Evolutionary conservation across 92 coral and sea anemone genomes (phyloP).

Genomic region (Zoanthus sansibaricus): DNA sequence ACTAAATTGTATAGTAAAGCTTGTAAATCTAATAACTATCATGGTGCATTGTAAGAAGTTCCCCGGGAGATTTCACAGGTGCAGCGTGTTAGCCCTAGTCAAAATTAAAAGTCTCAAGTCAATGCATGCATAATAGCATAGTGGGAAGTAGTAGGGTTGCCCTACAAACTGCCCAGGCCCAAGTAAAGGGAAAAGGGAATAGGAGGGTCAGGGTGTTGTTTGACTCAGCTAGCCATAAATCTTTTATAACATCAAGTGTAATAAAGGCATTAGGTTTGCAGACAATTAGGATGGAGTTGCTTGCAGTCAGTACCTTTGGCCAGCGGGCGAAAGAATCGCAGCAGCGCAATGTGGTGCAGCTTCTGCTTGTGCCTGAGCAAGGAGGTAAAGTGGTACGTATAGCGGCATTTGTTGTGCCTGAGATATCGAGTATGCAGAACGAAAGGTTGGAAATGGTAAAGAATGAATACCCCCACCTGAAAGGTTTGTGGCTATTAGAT

Average conservation of each 20-base stretch:
- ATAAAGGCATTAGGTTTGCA: constrained; percentile 27
- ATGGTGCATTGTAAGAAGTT: constrained; percentile 1
- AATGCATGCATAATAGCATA: constrained; percentile 15
- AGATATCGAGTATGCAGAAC: constrained; percentile 7
- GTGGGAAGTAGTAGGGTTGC: constrained; percentile 40
- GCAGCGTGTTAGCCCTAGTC: too few species aligned
- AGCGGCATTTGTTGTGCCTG: constrained; percentile 50
- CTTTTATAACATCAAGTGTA: constrained; percentile 17
- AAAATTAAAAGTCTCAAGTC: constrained; percentile 9
- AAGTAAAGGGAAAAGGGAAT: background rate
- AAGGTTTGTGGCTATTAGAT: background rate
- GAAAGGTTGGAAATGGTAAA: constrained; percentile 38
- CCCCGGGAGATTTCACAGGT: constrained; percentile 32
- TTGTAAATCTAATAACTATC: too few species aligned
- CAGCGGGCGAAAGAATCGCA: constrained; percentile 3
- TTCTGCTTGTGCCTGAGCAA: background rate
- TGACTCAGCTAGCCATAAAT: background rate
- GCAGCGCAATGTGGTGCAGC: background rate
- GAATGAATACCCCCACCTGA: constrained; percentile 44
- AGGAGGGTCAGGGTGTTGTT: constrained; percentile 19
- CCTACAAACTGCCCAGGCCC: constrained; percentile 31
- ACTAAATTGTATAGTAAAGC: too few species aligned
- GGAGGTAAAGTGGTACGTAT: constrained; percentile 19
- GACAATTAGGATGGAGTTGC: constrained; percentile 50
- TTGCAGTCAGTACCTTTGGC: constrained; percentile 36